Conservation (phyloP, 2,888 invertebrate species). For the Mimas tiliae region DNA sequence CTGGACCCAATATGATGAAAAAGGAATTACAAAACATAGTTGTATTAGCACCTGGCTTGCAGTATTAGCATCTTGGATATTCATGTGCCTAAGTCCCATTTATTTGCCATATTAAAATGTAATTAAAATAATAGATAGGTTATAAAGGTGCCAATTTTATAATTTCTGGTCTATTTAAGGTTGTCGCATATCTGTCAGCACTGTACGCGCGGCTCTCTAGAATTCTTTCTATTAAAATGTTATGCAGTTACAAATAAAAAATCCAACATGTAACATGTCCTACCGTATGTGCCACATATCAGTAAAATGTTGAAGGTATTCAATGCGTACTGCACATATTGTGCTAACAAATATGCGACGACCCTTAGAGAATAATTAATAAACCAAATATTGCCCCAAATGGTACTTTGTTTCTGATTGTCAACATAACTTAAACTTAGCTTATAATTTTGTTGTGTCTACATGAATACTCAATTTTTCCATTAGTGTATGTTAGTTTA, state of each 20-base stretch:
- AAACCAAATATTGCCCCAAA: constrained; percentile 19
- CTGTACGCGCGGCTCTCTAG: not conserved
- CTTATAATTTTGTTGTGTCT: constrained; percentile 7
- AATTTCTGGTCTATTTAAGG: not conserved
- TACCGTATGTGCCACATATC: not conserved
- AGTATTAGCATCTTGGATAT: not conserved
- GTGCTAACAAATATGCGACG: constrained; percentile 28
- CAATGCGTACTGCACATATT: not conserved
- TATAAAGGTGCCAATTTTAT: not conserved
- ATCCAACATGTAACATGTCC: too few relatives aligned
- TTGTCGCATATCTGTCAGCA: not conserved
- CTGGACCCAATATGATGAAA: not conserved
- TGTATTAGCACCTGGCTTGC: too few relatives aligned
- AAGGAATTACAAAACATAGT: too few relatives aligned
- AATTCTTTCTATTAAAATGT: not conserved
- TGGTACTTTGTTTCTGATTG: constrained; percentile 19
- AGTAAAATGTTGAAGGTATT: not conserved
- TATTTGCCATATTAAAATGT: not conserved
- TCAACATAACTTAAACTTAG: constrained; percentile 15
- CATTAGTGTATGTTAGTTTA: constrained; percentile 8
- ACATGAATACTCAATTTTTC: constrained; percentile 18
- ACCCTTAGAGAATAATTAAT: not conserved
- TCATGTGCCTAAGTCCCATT: too few relatives aligned
- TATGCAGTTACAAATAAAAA: too few relatives aligned
- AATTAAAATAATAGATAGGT: not conserved